Evolutionary conservation across 2,113 vertebrate species (phyloP), one percentile per base, ranked within the genome.

Genomic region (Pelecanoides urinatrix): DNA sequence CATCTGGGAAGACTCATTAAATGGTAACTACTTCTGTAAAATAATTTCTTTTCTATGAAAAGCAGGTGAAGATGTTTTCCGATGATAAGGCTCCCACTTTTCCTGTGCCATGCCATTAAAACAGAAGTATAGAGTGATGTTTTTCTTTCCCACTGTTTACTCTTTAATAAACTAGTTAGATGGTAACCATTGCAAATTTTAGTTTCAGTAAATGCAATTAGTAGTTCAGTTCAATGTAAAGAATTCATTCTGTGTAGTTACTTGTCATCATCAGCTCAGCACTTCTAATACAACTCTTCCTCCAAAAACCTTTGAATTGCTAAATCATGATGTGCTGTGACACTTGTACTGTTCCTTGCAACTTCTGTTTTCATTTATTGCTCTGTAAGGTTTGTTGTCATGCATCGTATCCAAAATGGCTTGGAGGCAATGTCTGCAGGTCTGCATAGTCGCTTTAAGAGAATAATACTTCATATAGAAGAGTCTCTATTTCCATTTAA

Each of bases 301-400:
- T 59, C 70, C 32, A 45, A 17, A 47, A 20, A 7, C 6, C 16
- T 26, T 29, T 40, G 34, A 9, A 9, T 45, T 21, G 34, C n/a
- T 55, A 11, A n/a, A 3, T 16, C 21, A 3, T 5, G 30, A 11
- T 7, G 34, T 18, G 1, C 25, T 40, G 22, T 22, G 49, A 14
- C 0, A 2, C 17, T 47, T 13, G 13, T 3, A 2, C n/a, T 32
- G 26, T 5, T 36, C 40, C 55, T 49, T n/a, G 47, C 38, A 9
- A 13, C 19, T 40, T 27, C 29, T 40, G 49, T 2, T 17, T 47
- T 47, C 4, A 1, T 8, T 50, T 32, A 7, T 18, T 25, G 50
- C 58, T 36, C 17, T 1, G 2, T 30, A 13, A 34, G 40, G 9
- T 29, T 29, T 29, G 49, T 40, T 47, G 47, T 32, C 25, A 2